These are phyloP conservation scores for Todus mexicanus DNA, from an alignment of 2,797 vertebrate genomes.

Conservation along the genomic window DNA sequence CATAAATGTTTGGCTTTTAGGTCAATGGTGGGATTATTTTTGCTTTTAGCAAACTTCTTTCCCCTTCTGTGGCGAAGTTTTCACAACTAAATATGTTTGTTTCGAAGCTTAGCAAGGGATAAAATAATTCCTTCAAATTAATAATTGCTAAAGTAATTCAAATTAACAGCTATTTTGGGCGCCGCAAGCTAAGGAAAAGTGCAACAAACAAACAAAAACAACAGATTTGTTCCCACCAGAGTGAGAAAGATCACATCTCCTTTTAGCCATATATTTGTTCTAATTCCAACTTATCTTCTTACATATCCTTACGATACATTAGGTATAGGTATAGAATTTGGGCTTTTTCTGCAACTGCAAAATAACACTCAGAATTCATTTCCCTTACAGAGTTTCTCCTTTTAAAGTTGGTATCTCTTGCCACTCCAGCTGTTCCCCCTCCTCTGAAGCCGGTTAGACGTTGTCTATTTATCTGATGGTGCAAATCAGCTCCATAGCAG, in stretches of 20 bases:
- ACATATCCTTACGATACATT: fast-evolving
- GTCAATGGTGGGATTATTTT: background rate
- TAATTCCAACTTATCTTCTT: background rate
- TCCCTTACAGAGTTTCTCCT: background rate
- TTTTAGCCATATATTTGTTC: background rate
- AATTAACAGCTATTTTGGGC: background rate
- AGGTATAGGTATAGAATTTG: background rate
- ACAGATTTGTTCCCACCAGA: background rate
- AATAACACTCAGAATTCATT: background rate
- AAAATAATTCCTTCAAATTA: background rate
- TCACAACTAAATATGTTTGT: background rate
- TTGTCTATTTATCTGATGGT: background rate
- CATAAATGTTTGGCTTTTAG: background rate
- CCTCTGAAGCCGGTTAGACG: background rate
- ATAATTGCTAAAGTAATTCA: background rate
- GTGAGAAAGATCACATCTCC: background rate
- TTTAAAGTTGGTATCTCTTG: too few species aligned
- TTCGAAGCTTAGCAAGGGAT: background rate
- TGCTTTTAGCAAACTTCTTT: background rate
- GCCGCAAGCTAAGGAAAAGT: background rate
- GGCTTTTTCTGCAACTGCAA: background rate
- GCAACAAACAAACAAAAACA: background rate
- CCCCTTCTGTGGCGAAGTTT: background rate
- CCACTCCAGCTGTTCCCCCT: background rate
- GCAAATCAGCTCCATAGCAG: background rate